A percentile compares a stretch with the other conserved stretches of the same genome.
Evolutionary conservation across 1,140 invertebrate genomes (phyloP).

Genomic region (Capitella teleta): DNA sequence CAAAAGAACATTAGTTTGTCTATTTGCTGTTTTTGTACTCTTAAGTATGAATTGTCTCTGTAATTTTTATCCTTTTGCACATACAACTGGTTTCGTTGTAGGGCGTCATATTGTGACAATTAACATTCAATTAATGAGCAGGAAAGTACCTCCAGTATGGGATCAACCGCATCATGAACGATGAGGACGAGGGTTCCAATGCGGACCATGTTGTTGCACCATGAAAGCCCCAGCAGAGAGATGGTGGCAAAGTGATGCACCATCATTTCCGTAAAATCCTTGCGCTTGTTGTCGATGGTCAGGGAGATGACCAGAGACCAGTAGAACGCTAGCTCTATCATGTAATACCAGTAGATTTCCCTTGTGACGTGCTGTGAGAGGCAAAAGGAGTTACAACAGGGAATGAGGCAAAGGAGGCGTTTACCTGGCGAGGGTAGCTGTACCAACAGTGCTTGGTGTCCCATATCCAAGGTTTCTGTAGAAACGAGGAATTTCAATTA

Average conservation of each 20-base stretch:
- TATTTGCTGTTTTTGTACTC: too few relatives aligned
- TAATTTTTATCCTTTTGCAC: too few relatives aligned
- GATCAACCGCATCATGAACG: constrained; percentile 85
- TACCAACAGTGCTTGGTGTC: constrained; percentile 84
- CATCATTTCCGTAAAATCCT: constrained; percentile 96
- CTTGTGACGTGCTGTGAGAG: constrained; percentile 16
- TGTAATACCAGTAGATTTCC: constrained; percentile 83
- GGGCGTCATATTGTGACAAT: too few relatives aligned
- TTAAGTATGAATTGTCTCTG: too few relatives aligned
- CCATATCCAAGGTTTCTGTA: constrained; percentile 80
- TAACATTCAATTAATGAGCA: too few relatives aligned
- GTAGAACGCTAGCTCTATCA: constrained; percentile 89
- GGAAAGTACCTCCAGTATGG: constrained; percentile 85
- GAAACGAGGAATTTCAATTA: too few relatives aligned
- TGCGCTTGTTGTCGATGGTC: constrained; percentile 75
- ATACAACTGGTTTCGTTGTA: too few relatives aligned
- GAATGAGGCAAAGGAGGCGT: background rate
- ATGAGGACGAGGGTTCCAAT: constrained; percentile 80
- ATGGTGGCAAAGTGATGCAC: constrained; percentile 88
- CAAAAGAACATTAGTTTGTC: too few relatives aligned
- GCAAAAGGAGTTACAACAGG: background rate
- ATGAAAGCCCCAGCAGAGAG: constrained; percentile 73
- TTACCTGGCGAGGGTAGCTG: constrained; percentile 46
- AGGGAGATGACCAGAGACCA: constrained; percentile 85
- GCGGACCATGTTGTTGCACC: constrained; percentile 81